Percentiles rank a stretch among this genome's conserved stretches.
Conservation (phyloP, 2,888 invertebrate genomes). For the Carcina quercana region DNA sequence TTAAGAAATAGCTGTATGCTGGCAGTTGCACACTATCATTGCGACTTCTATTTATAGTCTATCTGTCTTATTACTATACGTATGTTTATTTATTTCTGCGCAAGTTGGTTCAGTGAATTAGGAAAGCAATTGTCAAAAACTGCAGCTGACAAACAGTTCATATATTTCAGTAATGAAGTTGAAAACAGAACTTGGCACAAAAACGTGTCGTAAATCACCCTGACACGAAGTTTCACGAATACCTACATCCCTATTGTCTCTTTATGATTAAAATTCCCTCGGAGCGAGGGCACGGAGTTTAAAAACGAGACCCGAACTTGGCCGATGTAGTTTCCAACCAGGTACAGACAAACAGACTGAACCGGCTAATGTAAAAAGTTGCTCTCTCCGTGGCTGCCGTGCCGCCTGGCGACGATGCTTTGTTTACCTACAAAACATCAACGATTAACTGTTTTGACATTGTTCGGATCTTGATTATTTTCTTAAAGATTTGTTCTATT, state of each 20-base stretch:
- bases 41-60: too few species aligned
- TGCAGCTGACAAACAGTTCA: neutral
- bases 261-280: slow-evolving; percentile 62
- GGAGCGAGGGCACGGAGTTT: slow-evolving; percentile 43
- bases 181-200: neutral
- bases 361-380: slow-evolving; percentile 63
- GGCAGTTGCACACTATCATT: too few species aligned
- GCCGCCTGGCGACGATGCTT: slow-evolving; percentile 41
- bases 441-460: slow-evolving; percentile 34
- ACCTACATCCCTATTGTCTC: slow-evolving; percentile 55
- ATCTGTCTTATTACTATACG: too few species aligned
- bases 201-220: slow-evolving; percentile 37
- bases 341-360: slow-evolving; percentile 55
- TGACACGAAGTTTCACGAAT: slow-evolving; percentile 40
- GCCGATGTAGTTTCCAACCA: slow-evolving; percentile 46
- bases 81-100: too few species aligned
- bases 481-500: neutral
- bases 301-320: slow-evolving; percentile 61
- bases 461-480: slow-evolving; percentile 16
- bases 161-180: neutral
- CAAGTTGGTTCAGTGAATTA: too few species aligned
- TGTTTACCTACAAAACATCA: slow-evolving; percentile 56
- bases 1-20: too few species aligned
- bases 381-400: slow-evolving; percentile 10
- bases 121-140: too few species aligned